Evolutionary conservation across 2,113 vertebrate species (phyloP).

Genomic region (Mustela nigripes): DNA sequence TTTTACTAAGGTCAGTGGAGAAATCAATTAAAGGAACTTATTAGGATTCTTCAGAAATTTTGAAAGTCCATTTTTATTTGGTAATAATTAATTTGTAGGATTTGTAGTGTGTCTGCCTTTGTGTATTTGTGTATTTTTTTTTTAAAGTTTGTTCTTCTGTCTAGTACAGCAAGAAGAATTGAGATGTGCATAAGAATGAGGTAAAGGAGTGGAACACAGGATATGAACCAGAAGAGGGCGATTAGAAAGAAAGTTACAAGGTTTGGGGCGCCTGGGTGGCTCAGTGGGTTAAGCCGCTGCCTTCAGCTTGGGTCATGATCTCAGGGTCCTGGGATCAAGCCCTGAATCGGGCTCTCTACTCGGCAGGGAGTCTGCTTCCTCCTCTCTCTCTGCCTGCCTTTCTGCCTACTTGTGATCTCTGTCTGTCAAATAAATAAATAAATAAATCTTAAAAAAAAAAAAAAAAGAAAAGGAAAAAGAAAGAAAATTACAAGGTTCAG

Average conservation of each 20-base stretch:
- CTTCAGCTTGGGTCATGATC: too few relatives aligned
- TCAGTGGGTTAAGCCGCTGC: too few relatives aligned
- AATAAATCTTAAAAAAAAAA: too few relatives aligned
- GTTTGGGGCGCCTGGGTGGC: too few relatives aligned
- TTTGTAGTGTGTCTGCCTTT: neutral
- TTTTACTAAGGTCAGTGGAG: neutral
- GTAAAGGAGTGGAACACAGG: neutral
- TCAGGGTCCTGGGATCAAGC: too few relatives aligned
- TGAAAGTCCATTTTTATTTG: neutral
- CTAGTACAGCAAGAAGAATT: neutral
- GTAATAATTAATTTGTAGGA: neutral
- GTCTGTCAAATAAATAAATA: too few relatives aligned
- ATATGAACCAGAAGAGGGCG: neutral
- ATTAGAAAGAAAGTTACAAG: neutral
- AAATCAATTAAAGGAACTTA: neutral
- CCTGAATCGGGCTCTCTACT: too few relatives aligned
- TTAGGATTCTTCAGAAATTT: neutral
- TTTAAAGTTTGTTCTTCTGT: neutral
- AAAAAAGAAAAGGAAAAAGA: neutral
- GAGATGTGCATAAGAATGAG: neutral
- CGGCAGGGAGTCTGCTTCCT: too few relatives aligned
- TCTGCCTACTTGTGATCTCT: too few relatives aligned
- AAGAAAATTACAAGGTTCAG: neutral
- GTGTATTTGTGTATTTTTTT: neutral
- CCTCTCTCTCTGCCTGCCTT: too few relatives aligned